Evolutionary conservation across 2,113 vertebrate species (phyloP), one percentile per base, ranked within the genome.

Genomic region (Oceanodroma tethys): DNA sequence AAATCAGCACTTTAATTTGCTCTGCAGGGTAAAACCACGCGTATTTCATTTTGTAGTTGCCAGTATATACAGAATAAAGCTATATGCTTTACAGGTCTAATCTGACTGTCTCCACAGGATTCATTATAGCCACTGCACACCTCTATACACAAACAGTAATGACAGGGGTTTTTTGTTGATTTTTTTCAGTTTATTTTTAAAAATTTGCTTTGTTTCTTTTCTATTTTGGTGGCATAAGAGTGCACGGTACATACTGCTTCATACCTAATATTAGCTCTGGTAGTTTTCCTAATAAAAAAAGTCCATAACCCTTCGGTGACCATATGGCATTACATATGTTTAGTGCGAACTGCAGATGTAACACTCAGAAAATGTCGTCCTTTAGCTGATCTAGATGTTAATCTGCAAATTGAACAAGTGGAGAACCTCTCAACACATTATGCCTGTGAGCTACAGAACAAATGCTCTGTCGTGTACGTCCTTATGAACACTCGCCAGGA

Each of bases 281-380:
- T 66, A 82, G 21, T 53, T 48, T 82, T 76, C n/a, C 47, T 73
- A 81, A 66, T 65, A 70, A 63, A 89, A 38, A 59, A 19, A 71
- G 29, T 53, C 32, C 32, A 79, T 79, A 93, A 76, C n/a, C 20
- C 3, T 76, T 92, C 4, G 1, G 67, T 88, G 89, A 68, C 88
- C 82, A 85, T 93, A 90, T 83, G 80, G 88, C 38, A 95, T 95
- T 91, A 58, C 72, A 93, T 86, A 95, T 71, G 75, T 80, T 96
- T 71, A 90, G 27, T 34, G 72, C 18, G 2, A 66, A 86, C 47
- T 93, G 36, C 50, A 75, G 93, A 85, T 79, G 62, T 75, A 90
- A 70, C 50, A 58, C 59, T 83, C 26, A 9, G 32, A 91, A 96
- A 76, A 50, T 32, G 13, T 36, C 5, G 1, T 92, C 48, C 78